A percentile compares a stretch with the other conserved stretches of the same genome.
Conservation (phyloP, 2,888 invertebrate genomes). For the Pandemis heparana region DNA sequence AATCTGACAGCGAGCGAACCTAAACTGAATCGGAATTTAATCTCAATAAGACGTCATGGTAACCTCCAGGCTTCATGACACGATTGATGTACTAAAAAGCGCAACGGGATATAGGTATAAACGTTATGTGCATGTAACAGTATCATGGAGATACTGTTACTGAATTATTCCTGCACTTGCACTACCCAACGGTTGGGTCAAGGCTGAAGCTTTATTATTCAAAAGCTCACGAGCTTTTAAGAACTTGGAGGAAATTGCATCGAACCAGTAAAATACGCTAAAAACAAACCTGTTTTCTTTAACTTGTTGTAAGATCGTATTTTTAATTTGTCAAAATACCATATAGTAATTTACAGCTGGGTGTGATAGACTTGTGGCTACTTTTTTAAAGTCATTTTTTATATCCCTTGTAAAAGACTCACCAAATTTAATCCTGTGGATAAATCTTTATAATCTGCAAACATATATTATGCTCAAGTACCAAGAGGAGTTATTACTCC, state of each 20-base stretch:
- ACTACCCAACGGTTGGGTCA: slow-evolving; percentile 28
- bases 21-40: no score
- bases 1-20: no score
- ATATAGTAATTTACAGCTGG: not conserved
- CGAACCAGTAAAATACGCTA: slow-evolving; percentile 1
- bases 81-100: not conserved
- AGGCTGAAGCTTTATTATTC: slow-evolving; percentile 36
- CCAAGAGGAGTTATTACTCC: no score
- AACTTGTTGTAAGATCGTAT: not conserved
- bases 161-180: slow-evolving; percentile 21
- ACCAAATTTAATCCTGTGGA: no score
- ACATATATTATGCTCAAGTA: no score
- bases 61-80: not conserved
- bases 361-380: no score
- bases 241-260: slow-evolving; percentile 10
- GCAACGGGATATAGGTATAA: not conserved
- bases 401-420: no score
- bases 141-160: not conserved
- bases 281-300: not conserved
- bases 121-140: not conserved
- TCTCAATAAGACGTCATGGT: no score
- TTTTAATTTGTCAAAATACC: not conserved
- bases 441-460: no score
- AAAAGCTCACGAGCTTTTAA: slow-evolving; percentile 16
- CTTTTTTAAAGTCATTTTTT: no score